These are phyloP conservation scores for Smithornis capensis DNA, from an alignment of 2,113 vertebrate genomes.

Conservation along the genomic window DNA sequence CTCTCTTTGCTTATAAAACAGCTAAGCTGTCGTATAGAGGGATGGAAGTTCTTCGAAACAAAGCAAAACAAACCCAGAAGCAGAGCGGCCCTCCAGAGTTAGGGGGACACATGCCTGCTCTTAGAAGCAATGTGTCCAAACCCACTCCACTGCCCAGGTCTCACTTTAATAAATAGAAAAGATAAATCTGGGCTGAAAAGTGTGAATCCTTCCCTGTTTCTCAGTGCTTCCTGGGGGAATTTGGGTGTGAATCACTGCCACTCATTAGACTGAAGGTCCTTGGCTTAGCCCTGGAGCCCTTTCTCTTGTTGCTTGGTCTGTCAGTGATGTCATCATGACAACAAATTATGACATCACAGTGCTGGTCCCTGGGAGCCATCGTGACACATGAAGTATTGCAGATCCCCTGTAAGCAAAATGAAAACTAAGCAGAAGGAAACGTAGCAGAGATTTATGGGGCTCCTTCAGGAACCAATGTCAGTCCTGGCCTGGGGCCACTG, in stretches of 20 bases:
- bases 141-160: no score
- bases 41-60: neutral
- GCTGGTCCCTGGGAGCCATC: accelerated
- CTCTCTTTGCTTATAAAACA: neutral
- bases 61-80: neutral
- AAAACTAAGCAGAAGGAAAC: neutral
- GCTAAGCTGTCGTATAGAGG: neutral
- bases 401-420: neutral
- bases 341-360: neutral
- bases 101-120: neutral
- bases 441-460: neutral
- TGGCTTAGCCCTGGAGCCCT: neutral
- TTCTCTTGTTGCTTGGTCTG: neutral
- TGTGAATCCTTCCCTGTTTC: neutral
- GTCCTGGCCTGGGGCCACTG: neutral
- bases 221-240: neutral
- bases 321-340: neutral
- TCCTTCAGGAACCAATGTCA: neutral
- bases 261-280: neutral
- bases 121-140: neutral
- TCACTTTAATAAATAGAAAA: neutral
- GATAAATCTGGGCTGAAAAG: neutral
- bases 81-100: neutral
- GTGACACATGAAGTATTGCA: neutral
- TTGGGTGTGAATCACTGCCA: neutral